phyloP scores from a whole-genome alignment of 2,888 invertebrate genomes.

The Drosophila pseudotalamancana region DNA sequence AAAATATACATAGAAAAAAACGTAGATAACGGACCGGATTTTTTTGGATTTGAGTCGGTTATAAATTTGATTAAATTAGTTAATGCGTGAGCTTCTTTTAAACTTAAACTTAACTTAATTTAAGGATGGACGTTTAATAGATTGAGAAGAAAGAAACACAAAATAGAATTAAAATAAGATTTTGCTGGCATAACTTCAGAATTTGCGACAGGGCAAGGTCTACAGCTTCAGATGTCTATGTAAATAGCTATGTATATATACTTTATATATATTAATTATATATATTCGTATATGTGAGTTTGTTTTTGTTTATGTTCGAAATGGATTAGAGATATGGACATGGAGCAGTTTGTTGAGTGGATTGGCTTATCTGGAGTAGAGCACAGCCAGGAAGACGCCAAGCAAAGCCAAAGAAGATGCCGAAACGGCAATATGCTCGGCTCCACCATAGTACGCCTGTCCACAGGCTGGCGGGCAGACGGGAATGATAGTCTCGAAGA shows the following conservation, averaged over 20 bases:
- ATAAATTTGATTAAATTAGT: slow-evolving; percentile 21
- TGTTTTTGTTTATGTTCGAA: slow-evolving; percentile 41
- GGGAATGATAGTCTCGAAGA: slow-evolving; percentile 95
- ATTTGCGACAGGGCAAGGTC: slow-evolving; percentile 36
- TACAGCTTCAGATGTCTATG: slow-evolving; percentile 33
- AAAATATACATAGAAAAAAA: slow-evolving; percentile 46
- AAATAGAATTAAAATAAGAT: slow-evolving; percentile 19
- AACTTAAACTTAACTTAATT: slow-evolving; percentile 75
- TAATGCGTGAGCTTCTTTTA: slow-evolving; percentile 19
- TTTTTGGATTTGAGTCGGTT: slow-evolving; percentile 14
- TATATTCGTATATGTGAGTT: slow-evolving; percentile 4
- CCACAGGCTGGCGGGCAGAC: slow-evolving; percentile 96
- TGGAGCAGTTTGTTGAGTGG: slow-evolving; percentile 5
- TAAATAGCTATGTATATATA: slow-evolving; percentile 38
- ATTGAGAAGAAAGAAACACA: slow-evolving; percentile 8
- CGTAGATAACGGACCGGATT: slow-evolving; percentile 42
- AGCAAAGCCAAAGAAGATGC: slow-evolving; percentile 85
- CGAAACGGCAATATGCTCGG: slow-evolving; percentile 77
- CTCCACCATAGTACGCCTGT: slow-evolving; percentile 82
- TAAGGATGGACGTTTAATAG: slow-evolving; percentile 64
- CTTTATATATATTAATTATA: slow-evolving; percentile 17
- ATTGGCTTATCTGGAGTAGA: slow-evolving; percentile 83
- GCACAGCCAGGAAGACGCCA: slow-evolving; percentile 84
- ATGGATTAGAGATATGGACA: slow-evolving; percentile 47
- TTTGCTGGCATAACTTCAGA: slow-evolving; percentile 2